These are phyloP conservation scores for Orthosia cruda DNA, from an alignment of 2,888 invertebrate species.

Conservation along the genomic window DNA sequence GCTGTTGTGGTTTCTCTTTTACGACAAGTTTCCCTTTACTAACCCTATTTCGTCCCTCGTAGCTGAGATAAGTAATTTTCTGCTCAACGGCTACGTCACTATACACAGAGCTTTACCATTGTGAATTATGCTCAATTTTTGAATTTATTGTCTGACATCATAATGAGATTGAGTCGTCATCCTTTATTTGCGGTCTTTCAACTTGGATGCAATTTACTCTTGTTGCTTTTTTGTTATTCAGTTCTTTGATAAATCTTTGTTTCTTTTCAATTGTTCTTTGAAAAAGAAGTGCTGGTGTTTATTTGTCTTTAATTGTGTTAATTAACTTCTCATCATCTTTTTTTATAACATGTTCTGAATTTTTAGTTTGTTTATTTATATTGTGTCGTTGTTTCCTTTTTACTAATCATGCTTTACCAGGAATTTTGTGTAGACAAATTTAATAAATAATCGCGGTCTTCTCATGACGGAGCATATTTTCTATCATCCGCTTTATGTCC, in stretches of 20 bases:
- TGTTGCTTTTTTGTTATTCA: slow-evolving; percentile 12
- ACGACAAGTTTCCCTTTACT: slow-evolving; percentile 29
- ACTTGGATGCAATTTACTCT: slow-evolving; percentile 29
- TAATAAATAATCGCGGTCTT: too few relatives aligned
- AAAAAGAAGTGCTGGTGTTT: not conserved
- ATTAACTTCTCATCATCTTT: not conserved
- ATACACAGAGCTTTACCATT: not conserved
- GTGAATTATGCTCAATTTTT: slow-evolving; percentile 36
- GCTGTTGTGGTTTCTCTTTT: slow-evolving; percentile 10
- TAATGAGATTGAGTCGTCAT: slow-evolving; percentile 43
- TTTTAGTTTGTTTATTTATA: not conserved
- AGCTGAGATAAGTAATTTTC: slow-evolving; percentile 51
- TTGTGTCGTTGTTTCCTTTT: not conserved
- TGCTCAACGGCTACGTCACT: slow-evolving; percentile 23
- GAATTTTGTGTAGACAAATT: too few relatives aligned
- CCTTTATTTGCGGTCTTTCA: slow-evolving; percentile 40
- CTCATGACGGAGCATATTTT: not conserved
- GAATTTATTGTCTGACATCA: slow-evolving; percentile 30
- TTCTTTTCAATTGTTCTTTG: not conserved
- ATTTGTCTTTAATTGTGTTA: not conserved
- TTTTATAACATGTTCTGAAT: not conserved
- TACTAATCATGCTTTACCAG: not conserved
- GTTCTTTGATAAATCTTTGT: not conserved
- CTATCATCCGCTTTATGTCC: too few relatives aligned
- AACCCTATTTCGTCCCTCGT: not conserved